Percentiles rank a stretch among this genome's conserved stretches.
These are phyloP conservation scores for Erebia epiphron DNA, from an alignment of 2,888 invertebrate species.

Conservation along the genomic window DNA sequence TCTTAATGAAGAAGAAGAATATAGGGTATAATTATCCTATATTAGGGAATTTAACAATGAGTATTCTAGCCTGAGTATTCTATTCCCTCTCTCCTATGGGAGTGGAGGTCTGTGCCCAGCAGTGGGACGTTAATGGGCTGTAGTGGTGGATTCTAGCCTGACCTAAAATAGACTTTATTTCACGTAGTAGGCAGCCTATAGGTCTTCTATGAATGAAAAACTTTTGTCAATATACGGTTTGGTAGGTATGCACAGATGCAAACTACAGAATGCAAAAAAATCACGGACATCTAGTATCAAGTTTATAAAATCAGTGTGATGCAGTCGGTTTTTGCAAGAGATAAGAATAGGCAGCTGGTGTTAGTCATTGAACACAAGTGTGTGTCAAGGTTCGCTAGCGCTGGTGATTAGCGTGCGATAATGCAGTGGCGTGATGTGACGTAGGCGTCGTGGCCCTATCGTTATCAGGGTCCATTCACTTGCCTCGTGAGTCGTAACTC, in stretches of 20 bases:
- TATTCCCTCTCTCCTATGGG: too few relatives aligned
- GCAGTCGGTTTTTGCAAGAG: background rate
- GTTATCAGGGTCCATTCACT: constrained; percentile 30
- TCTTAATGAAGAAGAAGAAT: too few relatives aligned
- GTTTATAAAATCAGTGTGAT: constrained; percentile 3
- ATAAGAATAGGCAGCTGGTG: background rate
- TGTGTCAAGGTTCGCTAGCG: constrained; percentile 62
- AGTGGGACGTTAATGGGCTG: too few relatives aligned
- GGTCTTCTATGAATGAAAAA: too few relatives aligned
- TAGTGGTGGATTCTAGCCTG: too few relatives aligned
- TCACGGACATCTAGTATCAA: background rate
- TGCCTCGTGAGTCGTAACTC: constrained; percentile 23
- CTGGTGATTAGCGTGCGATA: constrained; percentile 54
- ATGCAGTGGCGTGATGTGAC: constrained; percentile 75
- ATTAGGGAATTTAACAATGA: too few relatives aligned
- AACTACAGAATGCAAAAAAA: background rate
- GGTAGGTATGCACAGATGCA: background rate
- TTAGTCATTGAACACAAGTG: constrained; percentile 21
- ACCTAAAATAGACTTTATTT: too few relatives aligned
- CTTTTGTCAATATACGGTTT: too few relatives aligned
- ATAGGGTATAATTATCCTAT: too few relatives aligned
- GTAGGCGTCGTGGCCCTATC: constrained; percentile 40
- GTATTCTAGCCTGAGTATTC: too few relatives aligned
- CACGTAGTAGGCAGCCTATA: too few relatives aligned
- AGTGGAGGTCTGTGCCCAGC: too few relatives aligned